Evolutionary conservation across 2,888 invertebrate species (phyloP).

Genomic region (Chymomyza procnemis): DNA sequence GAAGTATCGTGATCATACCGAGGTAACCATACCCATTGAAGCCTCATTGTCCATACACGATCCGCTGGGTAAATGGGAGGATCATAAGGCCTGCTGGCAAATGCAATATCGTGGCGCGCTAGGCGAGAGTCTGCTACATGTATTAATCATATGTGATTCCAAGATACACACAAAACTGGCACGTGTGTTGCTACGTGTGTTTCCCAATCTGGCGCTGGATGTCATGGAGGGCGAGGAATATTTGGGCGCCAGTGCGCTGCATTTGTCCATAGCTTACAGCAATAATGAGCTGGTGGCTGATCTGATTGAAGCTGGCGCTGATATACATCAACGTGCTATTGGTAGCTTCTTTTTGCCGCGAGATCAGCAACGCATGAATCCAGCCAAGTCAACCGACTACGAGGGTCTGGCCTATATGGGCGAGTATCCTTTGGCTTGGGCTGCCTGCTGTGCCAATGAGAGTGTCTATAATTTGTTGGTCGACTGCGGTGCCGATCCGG

Average conservation of each 20-base stretch:
- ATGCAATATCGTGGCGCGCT: conserved; percentile 96
- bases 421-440: conserved; percentile 98
- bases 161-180: conserved; percentile 86
- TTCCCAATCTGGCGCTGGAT: conserved; percentile 93
- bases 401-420: conserved; percentile 98
- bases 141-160: conserved; percentile 96
- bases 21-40: conserved; percentile 91
- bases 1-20: conserved; percentile 92
- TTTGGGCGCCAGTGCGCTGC: conserved; percentile 95
- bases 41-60: conserved; percentile 91
- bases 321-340: conserved; percentile 94
- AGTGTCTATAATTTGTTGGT: conserved; percentile 96
- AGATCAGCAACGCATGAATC: conserved; percentile 91
- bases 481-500: conserved; percentile 95
- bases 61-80: conserved; percentile 91
- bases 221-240: conserved; percentile 99
- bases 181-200: conserved; percentile 92
- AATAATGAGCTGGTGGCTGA: conserved; percentile 97
- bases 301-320: conserved; percentile 93
- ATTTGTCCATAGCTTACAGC: conserved; percentile 96
- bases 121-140: conserved; percentile 96
- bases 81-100: conserved; percentile 98
- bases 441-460: conserved; percentile 97
- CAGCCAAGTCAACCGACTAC: conserved; percentile 92
- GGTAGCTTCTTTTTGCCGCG: conserved; percentile 97